Evolutionary conservation across 2,797 vertebrate species (phyloP).

Genomic region (Emydoidea blandingii): DNA sequence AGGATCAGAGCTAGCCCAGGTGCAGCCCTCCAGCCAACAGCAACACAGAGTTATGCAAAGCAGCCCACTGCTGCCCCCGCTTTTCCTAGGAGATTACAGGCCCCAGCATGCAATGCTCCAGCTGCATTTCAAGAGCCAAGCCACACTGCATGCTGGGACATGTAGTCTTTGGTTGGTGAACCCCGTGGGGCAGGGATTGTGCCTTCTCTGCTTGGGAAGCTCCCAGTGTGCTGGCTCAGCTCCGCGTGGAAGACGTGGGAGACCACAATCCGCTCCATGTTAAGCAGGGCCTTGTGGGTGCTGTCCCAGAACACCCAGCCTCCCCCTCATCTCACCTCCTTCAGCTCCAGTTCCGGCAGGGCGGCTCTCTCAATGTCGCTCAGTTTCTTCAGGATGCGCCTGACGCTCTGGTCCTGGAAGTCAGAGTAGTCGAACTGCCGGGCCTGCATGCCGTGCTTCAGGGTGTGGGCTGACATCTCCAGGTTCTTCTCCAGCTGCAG

Average conservation of each 20-base stretch:
- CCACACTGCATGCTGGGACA: neutral
- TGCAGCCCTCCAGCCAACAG: neutral
- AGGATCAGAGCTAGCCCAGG: neutral
- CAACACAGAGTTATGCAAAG: neutral
- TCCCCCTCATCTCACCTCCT: conserved; percentile 84
- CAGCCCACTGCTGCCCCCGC: neutral
- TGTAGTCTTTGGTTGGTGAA: neutral
- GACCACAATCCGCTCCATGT: neutral
- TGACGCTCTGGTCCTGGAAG: conserved; percentile 88
- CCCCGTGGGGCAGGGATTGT: neutral
- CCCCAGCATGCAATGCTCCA: rapidly evolving
- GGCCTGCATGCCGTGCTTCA: conserved; percentile 86
- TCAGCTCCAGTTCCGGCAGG: conserved; percentile 83
- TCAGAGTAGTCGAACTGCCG: conserved; percentile 88
- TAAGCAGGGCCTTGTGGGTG: neutral
- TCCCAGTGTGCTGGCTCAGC: neutral
- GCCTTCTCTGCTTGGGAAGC: neutral
- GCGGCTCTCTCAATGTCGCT: conserved; percentile 92
- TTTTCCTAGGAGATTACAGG: neutral
- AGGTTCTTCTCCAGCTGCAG: conserved; percentile 89
- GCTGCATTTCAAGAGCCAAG: neutral
- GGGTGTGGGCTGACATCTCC: conserved; percentile 91
- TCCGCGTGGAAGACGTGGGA: neutral
- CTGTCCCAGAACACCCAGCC: neutral
- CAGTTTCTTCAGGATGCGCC: conserved; percentile 91